A percentile compares a stretch with the other conserved stretches of the same genome.
Conservation (phyloP, 2,888 invertebrate species). For the Rapana venosa region DNA sequence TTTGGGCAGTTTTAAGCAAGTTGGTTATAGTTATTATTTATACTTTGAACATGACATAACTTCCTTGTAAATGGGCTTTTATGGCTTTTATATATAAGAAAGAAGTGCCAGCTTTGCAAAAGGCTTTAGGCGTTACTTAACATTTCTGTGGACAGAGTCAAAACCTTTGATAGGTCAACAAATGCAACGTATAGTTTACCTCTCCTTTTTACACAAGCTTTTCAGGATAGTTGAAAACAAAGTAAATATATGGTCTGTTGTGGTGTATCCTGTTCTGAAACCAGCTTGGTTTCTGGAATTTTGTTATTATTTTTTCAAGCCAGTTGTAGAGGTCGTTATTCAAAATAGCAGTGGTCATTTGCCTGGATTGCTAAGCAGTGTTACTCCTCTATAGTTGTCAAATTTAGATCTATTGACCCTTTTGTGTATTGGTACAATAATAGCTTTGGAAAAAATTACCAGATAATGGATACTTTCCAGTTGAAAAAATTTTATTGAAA, state of each 20-base stretch:
- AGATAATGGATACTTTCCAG: background rate
- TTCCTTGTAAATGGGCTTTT: background rate
- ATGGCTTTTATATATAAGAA: background rate
- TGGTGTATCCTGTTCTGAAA: background rate
- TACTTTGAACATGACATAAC: background rate
- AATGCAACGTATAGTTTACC: background rate
- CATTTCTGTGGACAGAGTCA: background rate
- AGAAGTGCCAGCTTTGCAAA: background rate
- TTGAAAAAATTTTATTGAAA: background rate
- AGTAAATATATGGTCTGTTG: background rate
- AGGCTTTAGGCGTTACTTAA: background rate
- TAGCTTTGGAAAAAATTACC: background rate
- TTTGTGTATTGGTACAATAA: background rate
- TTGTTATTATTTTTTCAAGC: background rate
- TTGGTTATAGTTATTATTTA: background rate
- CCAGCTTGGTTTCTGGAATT: background rate
- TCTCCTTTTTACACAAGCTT: background rate
- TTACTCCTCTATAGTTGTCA: background rate
- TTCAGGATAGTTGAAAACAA: background rate
- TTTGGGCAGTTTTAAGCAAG: background rate
- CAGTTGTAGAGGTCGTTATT: background rate
- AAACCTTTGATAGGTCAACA: background rate
- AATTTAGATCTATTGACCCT: background rate
- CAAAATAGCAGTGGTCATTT: background rate
- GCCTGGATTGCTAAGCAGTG: background rate